A percentile compares a stretch with the other conserved stretches of the same genome.
phyloP scores from a whole-genome alignment of 2,797 vertebrate genomes.

The Austrolebias charrua region DNA sequence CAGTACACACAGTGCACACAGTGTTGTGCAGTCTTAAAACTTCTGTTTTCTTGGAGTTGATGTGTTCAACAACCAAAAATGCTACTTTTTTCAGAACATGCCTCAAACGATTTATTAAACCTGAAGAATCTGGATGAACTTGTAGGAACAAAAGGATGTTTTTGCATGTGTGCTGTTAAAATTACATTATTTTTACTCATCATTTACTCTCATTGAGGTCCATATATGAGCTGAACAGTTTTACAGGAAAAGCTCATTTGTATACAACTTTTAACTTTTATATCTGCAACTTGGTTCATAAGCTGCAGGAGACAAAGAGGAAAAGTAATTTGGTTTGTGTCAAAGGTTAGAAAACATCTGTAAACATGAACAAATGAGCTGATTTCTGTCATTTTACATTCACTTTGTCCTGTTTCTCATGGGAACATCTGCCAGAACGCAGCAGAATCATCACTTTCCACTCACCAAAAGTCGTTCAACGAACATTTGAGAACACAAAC shows the following conservation, averaged over 20 bases:
- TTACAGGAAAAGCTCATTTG: not conserved
- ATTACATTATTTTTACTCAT: no score
- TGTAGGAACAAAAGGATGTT: no score
- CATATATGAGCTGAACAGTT: not conserved
- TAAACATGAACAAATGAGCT: conserved; percentile 14
- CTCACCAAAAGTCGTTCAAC: conserved; percentile 51
- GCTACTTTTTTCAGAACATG: not conserved
- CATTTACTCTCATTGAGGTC: no score
- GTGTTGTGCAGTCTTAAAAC: no score
- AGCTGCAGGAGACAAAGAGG: not conserved
- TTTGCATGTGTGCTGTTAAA: no score
- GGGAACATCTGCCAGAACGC: not conserved
- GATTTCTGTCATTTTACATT: not conserved
- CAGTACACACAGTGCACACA: no score
- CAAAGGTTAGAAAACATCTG: not conserved
- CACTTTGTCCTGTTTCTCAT: conserved; percentile 3
- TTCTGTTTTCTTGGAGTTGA: no score
- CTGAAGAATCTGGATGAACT: no score
- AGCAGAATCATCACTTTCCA: conserved; percentile 24
- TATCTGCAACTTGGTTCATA: not conserved
- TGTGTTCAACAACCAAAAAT: no score
- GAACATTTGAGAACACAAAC: conserved; percentile 48
- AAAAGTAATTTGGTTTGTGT: not conserved
- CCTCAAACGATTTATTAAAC: no score
- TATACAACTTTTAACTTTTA: not conserved